Evolutionary conservation across 2,888 invertebrate genomes (phyloP).

Genomic region (Girardia tigrina): DNA sequence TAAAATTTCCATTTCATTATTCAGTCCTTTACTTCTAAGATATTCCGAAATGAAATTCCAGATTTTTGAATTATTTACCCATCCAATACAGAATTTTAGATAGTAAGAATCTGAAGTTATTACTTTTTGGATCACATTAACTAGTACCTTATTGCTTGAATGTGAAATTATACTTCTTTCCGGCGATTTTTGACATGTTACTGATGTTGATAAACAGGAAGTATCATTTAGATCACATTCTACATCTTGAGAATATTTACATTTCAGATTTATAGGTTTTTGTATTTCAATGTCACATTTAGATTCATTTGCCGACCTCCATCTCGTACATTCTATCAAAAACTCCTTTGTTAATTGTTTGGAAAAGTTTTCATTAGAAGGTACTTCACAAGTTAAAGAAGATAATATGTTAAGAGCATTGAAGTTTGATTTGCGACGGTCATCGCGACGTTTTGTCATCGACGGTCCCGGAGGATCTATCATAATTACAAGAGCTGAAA

Average conservation of each 20-base stretch:
- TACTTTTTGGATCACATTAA: not conserved
- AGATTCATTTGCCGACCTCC: constrained; percentile 27
- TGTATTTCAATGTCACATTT: not conserved
- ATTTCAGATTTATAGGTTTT: not conserved
- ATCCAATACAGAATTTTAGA: not conserved
- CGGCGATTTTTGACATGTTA: not conserved
- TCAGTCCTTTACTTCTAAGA: not conserved
- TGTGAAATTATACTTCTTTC: not conserved
- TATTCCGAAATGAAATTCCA: not conserved
- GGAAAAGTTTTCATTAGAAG: constrained; percentile 9
- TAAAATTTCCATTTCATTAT: not conserved
- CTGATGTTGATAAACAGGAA: not conserved
- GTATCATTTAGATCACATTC: not conserved
- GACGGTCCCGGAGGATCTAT: constrained; percentile 68
- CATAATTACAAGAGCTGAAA: constrained; percentile 79
- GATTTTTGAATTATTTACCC: not conserved
- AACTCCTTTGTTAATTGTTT: not conserved
- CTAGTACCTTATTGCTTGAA: not conserved
- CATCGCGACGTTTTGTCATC: constrained; percentile 30
- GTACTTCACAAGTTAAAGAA: not conserved
- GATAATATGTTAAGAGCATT: not conserved
- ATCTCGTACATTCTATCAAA: constrained; percentile 23
- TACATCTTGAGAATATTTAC: not conserved
- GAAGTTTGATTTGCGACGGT: constrained; percentile 30
- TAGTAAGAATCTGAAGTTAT: not conserved